Evolutionary conservation across 2,888 invertebrate genomes (phyloP).

Genomic region (Scaptomyza caliginosa): DNA sequence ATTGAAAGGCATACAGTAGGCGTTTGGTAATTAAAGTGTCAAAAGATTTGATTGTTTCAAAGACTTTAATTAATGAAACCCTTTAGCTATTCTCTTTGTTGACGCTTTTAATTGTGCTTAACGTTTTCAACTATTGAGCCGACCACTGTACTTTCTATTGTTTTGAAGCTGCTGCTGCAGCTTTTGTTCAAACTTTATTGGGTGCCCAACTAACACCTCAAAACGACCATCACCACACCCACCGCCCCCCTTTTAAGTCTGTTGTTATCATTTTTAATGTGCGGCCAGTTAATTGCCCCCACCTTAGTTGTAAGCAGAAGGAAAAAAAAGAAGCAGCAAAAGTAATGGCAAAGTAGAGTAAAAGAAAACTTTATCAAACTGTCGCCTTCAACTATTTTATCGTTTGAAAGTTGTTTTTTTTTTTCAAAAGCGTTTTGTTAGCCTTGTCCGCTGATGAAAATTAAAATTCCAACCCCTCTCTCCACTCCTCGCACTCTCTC

Average conservation of each 20-base stretch:
- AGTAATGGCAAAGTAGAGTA: not conserved
- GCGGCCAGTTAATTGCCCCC: conserved; percentile 68
- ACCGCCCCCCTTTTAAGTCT: not conserved
- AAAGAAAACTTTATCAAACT: conserved; percentile 44
- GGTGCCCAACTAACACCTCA: conserved; percentile 22
- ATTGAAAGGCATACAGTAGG: conserved; percentile 11
- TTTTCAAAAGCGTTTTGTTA: conserved; percentile 26
- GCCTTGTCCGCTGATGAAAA: conserved; percentile 3
- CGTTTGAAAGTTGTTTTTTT: conserved; percentile 51
- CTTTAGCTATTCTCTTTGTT: not conserved
- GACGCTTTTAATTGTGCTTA: no score
- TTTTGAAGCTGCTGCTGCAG: conserved; percentile 23
- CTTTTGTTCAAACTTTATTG: conserved; percentile 60
- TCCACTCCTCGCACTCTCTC: no score
- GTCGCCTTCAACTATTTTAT: conserved; percentile 61
- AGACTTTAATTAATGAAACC: not conserved
- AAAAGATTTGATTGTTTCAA: not conserved
- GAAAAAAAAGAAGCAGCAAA: conserved; percentile 8
- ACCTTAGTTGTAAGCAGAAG: not conserved
- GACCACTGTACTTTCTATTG: conserved; percentile 16
- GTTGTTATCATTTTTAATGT: conserved; percentile 70
- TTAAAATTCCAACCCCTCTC: conserved; percentile 35
- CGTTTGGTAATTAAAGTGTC: conserved; percentile 3
- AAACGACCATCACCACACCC: not conserved
- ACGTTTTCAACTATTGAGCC: not conserved